Conservation (phyloP, 2,113 vertebrate genomes). For the Cochlearius cochlearius region DNA sequence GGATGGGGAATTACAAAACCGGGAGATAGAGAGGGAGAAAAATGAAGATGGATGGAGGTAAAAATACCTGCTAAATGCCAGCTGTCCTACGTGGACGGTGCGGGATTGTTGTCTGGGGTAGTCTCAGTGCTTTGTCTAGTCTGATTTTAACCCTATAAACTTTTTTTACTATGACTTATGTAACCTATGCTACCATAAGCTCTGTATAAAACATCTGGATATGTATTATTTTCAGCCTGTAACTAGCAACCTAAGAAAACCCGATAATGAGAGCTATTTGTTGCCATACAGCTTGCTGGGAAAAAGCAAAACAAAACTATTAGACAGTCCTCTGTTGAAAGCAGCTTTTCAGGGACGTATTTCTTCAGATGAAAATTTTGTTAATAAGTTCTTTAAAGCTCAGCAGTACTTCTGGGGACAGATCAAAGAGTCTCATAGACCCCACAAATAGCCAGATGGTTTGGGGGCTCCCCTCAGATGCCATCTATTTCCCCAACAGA, state of each 20-base stretch:
- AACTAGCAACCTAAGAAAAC: neutral
- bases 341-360: neutral
- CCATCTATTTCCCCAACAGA: neutral
- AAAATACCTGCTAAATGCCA: slow-evolving; percentile 60
- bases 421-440: neutral
- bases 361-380: neutral
- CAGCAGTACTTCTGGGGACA: neutral
- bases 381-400: neutral
- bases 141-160: neutral
- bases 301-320: neutral
- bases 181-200: neutral
- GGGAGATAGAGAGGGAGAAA: neutral
- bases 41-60: slow-evolving; percentile 18
- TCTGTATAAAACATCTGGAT: neutral
- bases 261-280: neutral
- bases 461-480: neutral
- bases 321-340: neutral
- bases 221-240: neutral
- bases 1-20: slow-evolving; percentile 40
- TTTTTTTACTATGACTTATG: neutral
- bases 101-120: neutral
- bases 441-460: neutral
- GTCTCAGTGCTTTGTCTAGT: neutral
- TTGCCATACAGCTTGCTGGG: neutral
- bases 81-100: neutral